Evolutionary conservation across 1,140 invertebrate species (phyloP).

Genomic region (Gonatopus flavifemur): DNA sequence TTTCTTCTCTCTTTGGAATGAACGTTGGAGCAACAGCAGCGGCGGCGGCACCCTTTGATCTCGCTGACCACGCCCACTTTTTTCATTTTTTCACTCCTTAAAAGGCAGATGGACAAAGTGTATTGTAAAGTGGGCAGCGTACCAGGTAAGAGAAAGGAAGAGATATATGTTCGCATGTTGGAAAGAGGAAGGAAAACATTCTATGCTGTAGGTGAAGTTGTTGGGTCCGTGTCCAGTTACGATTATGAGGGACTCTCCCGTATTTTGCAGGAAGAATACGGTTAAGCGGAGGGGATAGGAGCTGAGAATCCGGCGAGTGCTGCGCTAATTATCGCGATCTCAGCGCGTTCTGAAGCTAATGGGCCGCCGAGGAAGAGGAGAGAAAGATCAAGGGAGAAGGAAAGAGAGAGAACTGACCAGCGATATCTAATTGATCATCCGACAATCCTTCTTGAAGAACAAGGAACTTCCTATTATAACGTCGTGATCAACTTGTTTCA

Average conservation of each 20-base stretch:
- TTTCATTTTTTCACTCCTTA: slow-evolving; percentile 61
- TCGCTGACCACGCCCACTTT: slow-evolving; percentile 52
- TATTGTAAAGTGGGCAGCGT: slow-evolving; percentile 61
- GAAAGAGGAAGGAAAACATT: background rate
- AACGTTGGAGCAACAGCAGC: slow-evolving; percentile 25
- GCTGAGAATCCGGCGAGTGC: slow-evolving; percentile 44
- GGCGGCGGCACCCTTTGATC: slow-evolving; percentile 54
- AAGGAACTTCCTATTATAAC: slow-evolving; percentile 42
- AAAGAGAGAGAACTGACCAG: slow-evolving; percentile 23
- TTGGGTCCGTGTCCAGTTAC: slow-evolving; percentile 59
- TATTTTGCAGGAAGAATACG: slow-evolving; percentile 32
- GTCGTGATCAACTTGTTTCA: no score
- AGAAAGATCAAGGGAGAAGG: slow-evolving; percentile 17
- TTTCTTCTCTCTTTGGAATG: slow-evolving; percentile 17
- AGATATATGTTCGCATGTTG: background rate
- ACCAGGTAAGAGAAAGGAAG: slow-evolving; percentile 24
- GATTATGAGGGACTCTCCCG: slow-evolving; percentile 57
- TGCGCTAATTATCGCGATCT: slow-evolving; percentile 54
- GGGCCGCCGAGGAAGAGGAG: slow-evolving; percentile 14
- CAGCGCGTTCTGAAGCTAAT: slow-evolving; percentile 47
- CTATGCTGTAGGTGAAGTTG: slow-evolving; percentile 57
- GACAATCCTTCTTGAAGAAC: slow-evolving; percentile 46
- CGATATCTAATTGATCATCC: slow-evolving; percentile 53
- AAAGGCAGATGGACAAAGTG: slow-evolving; percentile 61
- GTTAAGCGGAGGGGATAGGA: slow-evolving; percentile 21